Evolutionary conservation across 1,140 invertebrate species (phyloP).

Genomic region (Planococcus citri): DNA sequence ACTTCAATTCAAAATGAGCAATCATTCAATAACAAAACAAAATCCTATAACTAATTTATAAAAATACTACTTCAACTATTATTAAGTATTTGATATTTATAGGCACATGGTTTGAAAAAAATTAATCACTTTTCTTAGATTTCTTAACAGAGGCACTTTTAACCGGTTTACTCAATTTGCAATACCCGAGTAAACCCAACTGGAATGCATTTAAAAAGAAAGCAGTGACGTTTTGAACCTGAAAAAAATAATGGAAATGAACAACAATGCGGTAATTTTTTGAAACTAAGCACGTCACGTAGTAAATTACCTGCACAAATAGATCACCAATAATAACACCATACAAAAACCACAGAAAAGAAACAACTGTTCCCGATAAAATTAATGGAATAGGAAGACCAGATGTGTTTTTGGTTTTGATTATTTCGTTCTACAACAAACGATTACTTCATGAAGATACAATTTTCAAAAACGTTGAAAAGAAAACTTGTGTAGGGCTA

Average conservation of each 20-base stretch:
- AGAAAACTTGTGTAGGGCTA: too few species aligned
- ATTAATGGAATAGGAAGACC: constrained; percentile 71
- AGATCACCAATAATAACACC: constrained; percentile 59
- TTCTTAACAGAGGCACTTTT: neutral
- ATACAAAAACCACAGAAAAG: constrained; percentile 64
- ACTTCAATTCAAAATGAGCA: neutral
- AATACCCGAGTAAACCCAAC: neutral
- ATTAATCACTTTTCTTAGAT: neutral
- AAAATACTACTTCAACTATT: too few species aligned
- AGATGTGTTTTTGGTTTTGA: constrained; percentile 38
- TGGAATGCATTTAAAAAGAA: neutral
- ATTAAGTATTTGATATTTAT: neutral
- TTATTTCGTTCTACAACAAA: constrained; percentile 10
- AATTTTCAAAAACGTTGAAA: neutral
- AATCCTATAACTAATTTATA: too few species aligned
- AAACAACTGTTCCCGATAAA: constrained; percentile 58
- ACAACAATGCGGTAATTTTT: neutral
- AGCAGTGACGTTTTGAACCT: neutral
- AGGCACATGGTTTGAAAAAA: neutral
- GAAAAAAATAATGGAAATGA: neutral
- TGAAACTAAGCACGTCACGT: constrained; percentile 23
- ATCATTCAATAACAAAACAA: neutral
- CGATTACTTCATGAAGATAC: neutral
- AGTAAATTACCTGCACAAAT: constrained; percentile 61
- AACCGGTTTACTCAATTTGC: neutral